Base-by-base conservation (phyloP, 2,113 vertebrate genomes). In the Lycaon pictus region DNA sequence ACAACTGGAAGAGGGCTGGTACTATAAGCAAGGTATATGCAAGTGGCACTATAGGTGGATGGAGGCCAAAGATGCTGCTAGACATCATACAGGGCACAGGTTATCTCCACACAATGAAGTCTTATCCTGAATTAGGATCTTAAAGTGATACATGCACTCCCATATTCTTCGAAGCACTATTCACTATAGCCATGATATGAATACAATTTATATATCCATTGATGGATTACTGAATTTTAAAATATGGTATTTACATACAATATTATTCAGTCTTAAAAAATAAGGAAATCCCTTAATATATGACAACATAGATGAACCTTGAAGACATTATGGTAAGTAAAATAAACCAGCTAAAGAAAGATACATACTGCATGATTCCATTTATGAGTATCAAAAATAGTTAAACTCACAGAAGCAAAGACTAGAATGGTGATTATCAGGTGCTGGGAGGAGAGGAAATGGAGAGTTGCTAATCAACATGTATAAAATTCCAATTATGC, bases 401-500 rank as follows among this genome's bases (percentile, higher is more conserved):
- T 71, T 37, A 32, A 72, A 81, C 16, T 37, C 11, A 37, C 10
- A 12, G 23, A 95, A 79, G 15, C 53, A 53, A 71, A 71, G 53
- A 62, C 25, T 62, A 91, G 51, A 79, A 60, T 53, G 32, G 32
- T 71, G 7, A 25, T 86, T 86, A 48, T 74, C 72, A 53, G 62
- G 88, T 79, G 19, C 32, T 60, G 15, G 10, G 27, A 43, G 23
- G n/a, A 43, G 17, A 23, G 22, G 29, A 51, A 85, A 23, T 51
- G 2, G 29, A 20, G 29, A 79, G 32, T 60, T 91, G 8, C 19
- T 86, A 37, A 71, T 81, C 23, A 35, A 62, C 27, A 16, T 11
- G 43, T 90, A 22, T 95, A 65, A 77, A 77, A 91, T 67, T 51
- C 83, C 20, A 83, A 22, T 53, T 91, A 53, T 11, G 29, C 29